Conservation (phyloP, 1,140 invertebrate species). For the Procambarus clarkii region DNA sequence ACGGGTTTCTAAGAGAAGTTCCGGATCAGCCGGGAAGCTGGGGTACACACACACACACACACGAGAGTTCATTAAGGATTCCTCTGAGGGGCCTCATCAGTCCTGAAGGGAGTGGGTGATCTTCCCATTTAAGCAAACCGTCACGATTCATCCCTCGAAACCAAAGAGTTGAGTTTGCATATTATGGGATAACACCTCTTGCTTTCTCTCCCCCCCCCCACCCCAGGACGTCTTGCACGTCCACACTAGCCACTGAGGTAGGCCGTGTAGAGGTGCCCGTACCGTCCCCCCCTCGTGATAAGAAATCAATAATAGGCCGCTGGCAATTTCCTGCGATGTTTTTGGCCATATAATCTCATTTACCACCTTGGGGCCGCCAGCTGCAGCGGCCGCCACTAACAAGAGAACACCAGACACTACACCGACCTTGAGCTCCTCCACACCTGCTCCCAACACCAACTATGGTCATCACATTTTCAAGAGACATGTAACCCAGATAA, state of each 20-base stretch:
- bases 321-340: constrained; percentile 38
- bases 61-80: no score
- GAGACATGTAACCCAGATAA: background rate
- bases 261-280: background rate
- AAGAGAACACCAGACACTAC: background rate
- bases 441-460: background rate
- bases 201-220: no score
- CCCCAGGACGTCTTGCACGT: no score
- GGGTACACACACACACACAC: no score
- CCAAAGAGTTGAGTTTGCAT: no score
- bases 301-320: constrained; percentile 32
- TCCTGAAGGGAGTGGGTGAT: no score
- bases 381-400: background rate
- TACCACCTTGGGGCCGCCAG: constrained; percentile 11
- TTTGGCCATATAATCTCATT: constrained; percentile 33
- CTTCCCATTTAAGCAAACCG: no score
- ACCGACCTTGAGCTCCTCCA: background rate
- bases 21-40: no score
- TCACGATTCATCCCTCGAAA: no score
- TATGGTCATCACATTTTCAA: constrained; percentile 17
- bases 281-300: background rate
- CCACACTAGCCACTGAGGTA: background rate
- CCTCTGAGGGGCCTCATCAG: no score
- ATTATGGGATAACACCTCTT: no score
- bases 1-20: no score